Evolutionary conservation across 1,140 invertebrate species (phyloP).

Genomic region (Aricia agestis): DNA sequence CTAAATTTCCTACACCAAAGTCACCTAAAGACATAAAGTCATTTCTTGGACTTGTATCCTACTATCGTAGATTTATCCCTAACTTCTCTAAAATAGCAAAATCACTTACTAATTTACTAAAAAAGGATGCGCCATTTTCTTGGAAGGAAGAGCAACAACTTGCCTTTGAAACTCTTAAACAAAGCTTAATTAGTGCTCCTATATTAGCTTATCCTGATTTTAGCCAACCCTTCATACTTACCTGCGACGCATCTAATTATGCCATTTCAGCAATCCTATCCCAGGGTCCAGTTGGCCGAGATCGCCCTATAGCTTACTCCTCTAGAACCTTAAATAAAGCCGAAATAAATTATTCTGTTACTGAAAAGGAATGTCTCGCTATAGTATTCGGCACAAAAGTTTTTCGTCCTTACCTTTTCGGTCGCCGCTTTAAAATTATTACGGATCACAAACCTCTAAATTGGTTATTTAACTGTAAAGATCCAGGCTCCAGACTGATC

Average conservation of each 20-base stretch:
- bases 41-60: not conserved
- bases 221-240: constrained; percentile 4
- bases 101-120: constrained; percentile 1
- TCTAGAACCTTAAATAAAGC: constrained; percentile 17
- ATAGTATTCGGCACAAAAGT: constrained; percentile 17
- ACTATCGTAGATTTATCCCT: not conserved
- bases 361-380: constrained; percentile 20
- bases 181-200: constrained; percentile 12
- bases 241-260: constrained; percentile 17
- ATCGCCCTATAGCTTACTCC: constrained; percentile 19
- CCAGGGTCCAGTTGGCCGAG: constrained; percentile 11
- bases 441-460: constrained; percentile 11
- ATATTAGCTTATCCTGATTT: constrained; percentile 16
- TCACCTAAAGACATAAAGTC: not conserved
- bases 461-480: constrained; percentile 17
- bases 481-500: not conserved
- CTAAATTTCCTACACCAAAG: not conserved
- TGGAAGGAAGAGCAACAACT: not conserved
- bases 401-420: constrained; percentile 18
- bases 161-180: not conserved
- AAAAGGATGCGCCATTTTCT: not conserved
- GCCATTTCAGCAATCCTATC: constrained; percentile 23
- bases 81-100: constrained; percentile 15
- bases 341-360: constrained; percentile 10
- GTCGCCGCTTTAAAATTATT: constrained; percentile 15